phyloP scores from a whole-genome alignment of 2,888 invertebrate species.

The Dicyrtomina minuta region DNA sequence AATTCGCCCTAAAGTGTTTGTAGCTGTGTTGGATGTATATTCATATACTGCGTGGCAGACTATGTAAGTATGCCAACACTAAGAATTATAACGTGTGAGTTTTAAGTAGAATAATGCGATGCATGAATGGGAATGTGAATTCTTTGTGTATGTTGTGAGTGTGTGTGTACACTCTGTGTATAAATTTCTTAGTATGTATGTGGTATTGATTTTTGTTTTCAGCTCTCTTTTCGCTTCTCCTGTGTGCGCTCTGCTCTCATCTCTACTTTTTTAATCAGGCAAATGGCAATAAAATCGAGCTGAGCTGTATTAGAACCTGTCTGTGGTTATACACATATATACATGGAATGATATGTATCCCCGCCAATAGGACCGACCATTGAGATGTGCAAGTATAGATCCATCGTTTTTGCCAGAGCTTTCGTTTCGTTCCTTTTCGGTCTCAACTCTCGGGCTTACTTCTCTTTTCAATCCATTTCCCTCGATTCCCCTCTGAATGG shows the following conservation, averaged over 20 bases:
- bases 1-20: too few species aligned
- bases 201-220: constrained; percentile 19
- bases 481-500: constrained; percentile 37
- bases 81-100: constrained; percentile 13
- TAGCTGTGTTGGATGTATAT: too few species aligned
- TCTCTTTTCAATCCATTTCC: constrained; percentile 51
- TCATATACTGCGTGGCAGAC: too few species aligned
- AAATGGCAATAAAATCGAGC: constrained; percentile 52
- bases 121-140: constrained; percentile 15
- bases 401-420: neutral
- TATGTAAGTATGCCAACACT: too few species aligned
- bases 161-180: constrained; percentile 5
- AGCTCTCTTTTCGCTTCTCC: constrained; percentile 8
- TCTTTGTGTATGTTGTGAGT: neutral
- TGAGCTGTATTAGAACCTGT: constrained; percentile 3
- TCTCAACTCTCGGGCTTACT: constrained; percentile 31
- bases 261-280: constrained; percentile 51
- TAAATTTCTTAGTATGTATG: constrained; percentile 18
- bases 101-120: constrained; percentile 9
- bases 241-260: constrained; percentile 15
- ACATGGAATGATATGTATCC: neutral
- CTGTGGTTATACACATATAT: neutral
- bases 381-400: neutral
- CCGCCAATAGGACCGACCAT: neutral
- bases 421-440: constrained; percentile 11